Evolutionary conservation across 2,797 vertebrate species (phyloP).

Genomic region (Melanogrammus aeglefinus): DNA sequence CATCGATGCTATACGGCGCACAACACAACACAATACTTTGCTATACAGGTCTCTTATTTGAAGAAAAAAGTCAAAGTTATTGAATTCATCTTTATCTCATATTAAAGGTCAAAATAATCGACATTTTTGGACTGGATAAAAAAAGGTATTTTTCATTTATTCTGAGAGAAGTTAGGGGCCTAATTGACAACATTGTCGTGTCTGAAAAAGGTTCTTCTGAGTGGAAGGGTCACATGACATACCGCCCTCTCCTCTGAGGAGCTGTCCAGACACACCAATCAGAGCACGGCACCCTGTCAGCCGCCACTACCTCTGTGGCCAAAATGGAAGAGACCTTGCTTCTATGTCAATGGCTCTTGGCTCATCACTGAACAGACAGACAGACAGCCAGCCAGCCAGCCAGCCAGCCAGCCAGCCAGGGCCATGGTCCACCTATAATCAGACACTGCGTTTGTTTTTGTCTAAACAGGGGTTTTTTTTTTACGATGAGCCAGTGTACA

Average conservation of each 20-base stretch:
- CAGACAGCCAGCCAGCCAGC: not conserved
- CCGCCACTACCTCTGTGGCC: not conserved
- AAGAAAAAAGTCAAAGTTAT: not conserved
- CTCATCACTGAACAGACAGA: not conserved
- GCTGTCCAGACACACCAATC: constrained; percentile 19
- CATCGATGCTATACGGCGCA: not conserved
- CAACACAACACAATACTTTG: not conserved
- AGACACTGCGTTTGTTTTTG: not conserved
- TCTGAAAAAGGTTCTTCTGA: not conserved
- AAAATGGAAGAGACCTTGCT: constrained; percentile 16
- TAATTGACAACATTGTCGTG: not conserved
- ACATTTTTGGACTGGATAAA: not conserved
- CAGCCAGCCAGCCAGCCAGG: not conserved
- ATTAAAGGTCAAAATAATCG: not conserved
- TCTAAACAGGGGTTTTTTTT: not conserved
- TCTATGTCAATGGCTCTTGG: not conserved
- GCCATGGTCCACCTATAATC: not conserved
- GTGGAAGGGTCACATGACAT: not conserved
- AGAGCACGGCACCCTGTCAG: constrained; percentile 15
- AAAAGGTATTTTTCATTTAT: not conserved
- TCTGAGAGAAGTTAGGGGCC: not conserved
- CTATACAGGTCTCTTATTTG: not conserved
- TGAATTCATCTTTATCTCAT: not conserved
- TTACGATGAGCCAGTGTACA: not conserved
- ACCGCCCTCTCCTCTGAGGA: constrained; percentile 15